phyloP scores from a whole-genome alignment of 2,113 vertebrate genomes.

The Barnardius zonarius region DNA sequence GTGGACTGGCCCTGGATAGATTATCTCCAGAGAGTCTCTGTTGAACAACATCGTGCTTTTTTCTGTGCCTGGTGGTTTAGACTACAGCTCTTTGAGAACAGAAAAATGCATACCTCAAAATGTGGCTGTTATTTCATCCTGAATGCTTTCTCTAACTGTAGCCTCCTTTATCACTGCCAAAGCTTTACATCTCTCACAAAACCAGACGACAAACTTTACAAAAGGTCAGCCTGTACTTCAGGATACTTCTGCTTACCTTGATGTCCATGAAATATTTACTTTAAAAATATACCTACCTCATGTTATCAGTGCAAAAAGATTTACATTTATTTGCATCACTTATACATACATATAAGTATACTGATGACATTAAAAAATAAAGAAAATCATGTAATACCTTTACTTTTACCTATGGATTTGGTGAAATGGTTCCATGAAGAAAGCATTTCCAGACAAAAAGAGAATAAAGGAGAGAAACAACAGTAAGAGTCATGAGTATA shows the following conservation, averaged over 20 bases:
- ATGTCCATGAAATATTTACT: slow-evolving; percentile 59
- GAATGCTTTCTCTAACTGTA: slow-evolving; percentile 27
- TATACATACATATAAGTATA: slow-evolving; percentile 62
- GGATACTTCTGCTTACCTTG: slow-evolving; percentile 66
- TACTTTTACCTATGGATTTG: slow-evolving; percentile 98
- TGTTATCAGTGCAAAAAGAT: slow-evolving; percentile 55
- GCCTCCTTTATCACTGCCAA: slow-evolving; percentile 2
- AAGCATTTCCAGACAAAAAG: slow-evolving; percentile 89
- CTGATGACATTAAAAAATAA: slow-evolving; percentile 69
- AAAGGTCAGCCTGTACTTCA: neutral
- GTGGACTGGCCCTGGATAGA: neutral
- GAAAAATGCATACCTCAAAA: slow-evolving; percentile 46
- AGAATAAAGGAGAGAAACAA: slow-evolving; percentile 88
- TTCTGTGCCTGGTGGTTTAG: neutral
- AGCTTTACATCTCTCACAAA: neutral
- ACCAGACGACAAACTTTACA: neutral
- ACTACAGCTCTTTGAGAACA: slow-evolving; percentile 12
- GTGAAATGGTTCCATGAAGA: slow-evolving; percentile 98
- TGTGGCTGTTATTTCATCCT: slow-evolving; percentile 25
- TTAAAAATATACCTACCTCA: slow-evolving; percentile 81
- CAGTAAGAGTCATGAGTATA: slow-evolving; percentile 83
- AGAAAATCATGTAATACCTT: slow-evolving; percentile 89
- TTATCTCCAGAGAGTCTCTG: neutral
- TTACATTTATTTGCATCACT: slow-evolving; percentile 71
- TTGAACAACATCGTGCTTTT: neutral